Conservation (phyloP, 2,888 invertebrate species). For the Ophion ventricosus region DNA sequence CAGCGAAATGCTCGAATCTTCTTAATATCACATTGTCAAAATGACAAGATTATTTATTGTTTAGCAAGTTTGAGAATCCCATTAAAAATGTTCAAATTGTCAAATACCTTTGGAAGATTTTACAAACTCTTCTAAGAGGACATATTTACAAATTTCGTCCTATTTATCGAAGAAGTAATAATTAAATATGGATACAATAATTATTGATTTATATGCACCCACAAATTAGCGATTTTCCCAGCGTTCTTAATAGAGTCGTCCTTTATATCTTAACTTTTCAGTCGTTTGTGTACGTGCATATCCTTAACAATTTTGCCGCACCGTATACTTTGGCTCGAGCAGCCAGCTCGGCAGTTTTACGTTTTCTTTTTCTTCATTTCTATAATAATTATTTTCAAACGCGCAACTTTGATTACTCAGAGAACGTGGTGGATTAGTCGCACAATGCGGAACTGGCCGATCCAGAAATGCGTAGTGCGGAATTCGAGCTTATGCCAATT, state of each 20-base stretch:
- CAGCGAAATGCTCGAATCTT: not conserved
- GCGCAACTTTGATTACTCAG: not conserved
- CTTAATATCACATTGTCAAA: not conserved
- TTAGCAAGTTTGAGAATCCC: not conserved
- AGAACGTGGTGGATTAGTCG: not conserved
- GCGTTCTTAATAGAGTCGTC: not conserved
- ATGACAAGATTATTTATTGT: not conserved
- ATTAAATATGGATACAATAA: not conserved
- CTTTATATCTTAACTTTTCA: not conserved
- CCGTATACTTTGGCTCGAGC: not conserved
- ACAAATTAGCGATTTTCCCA: not conserved
- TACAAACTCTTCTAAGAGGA: not conserved
- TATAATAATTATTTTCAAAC: not conserved
- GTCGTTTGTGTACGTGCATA: not conserved
- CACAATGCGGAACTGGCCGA: not conserved
- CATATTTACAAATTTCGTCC: not conserved
- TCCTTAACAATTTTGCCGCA: not conserved
- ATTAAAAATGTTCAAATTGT: not conserved
- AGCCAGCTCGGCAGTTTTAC: not conserved
- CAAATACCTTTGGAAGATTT: not conserved
- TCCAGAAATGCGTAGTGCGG: too few relatives aligned
- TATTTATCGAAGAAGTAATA: not conserved
- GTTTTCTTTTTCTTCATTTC: not conserved
- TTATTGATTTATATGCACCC: not conserved
- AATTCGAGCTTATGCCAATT: not conserved